These are phyloP conservation scores for Tipula confusa DNA, from an alignment of 2,888 invertebrate species.

Conservation along the genomic window DNA sequence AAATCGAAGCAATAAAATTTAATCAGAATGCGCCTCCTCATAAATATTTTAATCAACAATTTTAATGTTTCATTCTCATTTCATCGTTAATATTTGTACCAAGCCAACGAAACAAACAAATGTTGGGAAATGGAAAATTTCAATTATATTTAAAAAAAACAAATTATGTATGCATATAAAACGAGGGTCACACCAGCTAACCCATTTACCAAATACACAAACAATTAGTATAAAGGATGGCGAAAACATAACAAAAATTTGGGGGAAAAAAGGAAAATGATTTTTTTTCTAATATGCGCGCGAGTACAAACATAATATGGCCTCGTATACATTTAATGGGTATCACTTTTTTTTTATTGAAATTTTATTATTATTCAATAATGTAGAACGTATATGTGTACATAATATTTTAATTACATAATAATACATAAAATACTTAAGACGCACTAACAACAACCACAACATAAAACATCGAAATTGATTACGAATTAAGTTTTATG, in stretches of 20 bases:
- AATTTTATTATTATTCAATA: neutral
- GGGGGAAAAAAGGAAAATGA: neutral
- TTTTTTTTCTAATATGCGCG: too few relatives aligned
- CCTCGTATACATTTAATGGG: neutral
- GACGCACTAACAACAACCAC: neutral
- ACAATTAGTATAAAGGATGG: too few relatives aligned
- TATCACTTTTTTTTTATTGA: neutral
- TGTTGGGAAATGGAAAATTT: neutral
- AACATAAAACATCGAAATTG: neutral
- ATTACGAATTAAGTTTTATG: neutral
- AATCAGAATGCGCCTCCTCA: neutral
- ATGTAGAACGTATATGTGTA: neutral
- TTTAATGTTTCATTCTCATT: neutral
- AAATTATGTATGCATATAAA: too few relatives aligned
- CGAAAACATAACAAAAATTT: too few relatives aligned
- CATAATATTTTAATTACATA: neutral
- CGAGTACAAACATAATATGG: too few relatives aligned
- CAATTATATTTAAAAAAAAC: too few relatives aligned
- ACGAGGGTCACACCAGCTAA: too few relatives aligned
- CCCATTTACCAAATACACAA: too few relatives aligned
- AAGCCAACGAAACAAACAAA: neutral
- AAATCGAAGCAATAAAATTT: neutral
- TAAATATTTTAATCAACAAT: slow-evolving; percentile 20
- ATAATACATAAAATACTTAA: neutral
- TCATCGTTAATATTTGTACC: neutral